A percentile compares a stretch with the other conserved stretches of the same genome.
Conservation (phyloP, 2,113 vertebrate species). For the Mus pahari region DNA sequence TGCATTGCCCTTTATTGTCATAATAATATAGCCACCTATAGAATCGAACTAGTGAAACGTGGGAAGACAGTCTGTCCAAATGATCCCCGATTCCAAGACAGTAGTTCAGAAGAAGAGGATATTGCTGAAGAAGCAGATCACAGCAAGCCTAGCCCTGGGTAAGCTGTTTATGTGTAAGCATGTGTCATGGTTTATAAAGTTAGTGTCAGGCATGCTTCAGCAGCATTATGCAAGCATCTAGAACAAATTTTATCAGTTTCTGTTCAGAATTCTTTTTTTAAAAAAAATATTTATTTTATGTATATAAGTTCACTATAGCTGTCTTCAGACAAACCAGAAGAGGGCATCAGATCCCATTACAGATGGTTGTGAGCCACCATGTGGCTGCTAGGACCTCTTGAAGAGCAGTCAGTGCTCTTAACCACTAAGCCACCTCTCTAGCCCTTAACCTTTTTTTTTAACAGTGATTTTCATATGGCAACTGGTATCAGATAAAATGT, state of each 20-base stretch:
- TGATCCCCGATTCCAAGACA: conserved; percentile 92
- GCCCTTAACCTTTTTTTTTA: background rate
- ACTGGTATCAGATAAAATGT: background rate
- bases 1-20: background rate
- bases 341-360: too few species aligned
- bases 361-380: too few species aligned
- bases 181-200: background rate
- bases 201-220: background rate
- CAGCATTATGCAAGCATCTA: background rate
- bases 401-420: too few species aligned
- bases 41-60: conserved; percentile 85
- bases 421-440: too few species aligned
- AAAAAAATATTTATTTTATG: too few species aligned
- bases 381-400: too few species aligned
- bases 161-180: conserved; percentile 15
- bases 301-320: too few species aligned
- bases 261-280: background rate
- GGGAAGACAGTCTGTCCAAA: conserved; percentile 90
- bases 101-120: conserved; percentile 92
- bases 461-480: background rate
- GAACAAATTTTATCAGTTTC: background rate
- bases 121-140: conserved; percentile 81
- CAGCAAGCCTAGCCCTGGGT: conserved; percentile 35
- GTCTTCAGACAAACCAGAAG: too few species aligned
- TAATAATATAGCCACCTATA: conserved; percentile 86